A percentile compares a stretch with the other conserved stretches of the same genome.
These are phyloP conservation scores for Scomber japonicus DNA, from an alignment of 2,113 vertebrate genomes.

Conservation along the genomic window DNA sequence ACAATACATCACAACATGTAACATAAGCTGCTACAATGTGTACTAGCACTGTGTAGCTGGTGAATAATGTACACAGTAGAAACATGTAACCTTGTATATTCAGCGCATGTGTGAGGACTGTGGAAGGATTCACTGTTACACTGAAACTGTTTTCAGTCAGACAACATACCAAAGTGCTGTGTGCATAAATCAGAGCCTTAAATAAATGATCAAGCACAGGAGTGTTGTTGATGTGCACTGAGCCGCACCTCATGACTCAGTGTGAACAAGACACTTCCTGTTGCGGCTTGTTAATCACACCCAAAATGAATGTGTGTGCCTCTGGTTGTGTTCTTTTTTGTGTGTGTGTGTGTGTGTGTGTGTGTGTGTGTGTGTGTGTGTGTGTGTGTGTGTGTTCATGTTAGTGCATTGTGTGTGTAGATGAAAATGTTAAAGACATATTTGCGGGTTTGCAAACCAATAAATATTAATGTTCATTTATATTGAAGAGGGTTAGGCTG, in stretches of 20 bases:
- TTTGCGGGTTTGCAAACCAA: not conserved
- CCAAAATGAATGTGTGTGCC: not conserved
- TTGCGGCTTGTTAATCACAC: conserved; percentile 10
- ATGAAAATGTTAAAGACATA: not conserved
- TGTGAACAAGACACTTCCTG: not conserved
- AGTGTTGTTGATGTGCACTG: not conserved
- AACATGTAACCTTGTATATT: too few relatives aligned
- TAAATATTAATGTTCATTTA: not conserved
- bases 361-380: not conserved
- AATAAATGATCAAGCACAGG: not conserved
- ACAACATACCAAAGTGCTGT: not conserved
- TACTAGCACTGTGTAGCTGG: too few relatives aligned
- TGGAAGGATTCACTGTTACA: not conserved
- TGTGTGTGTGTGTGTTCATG: not conserved
- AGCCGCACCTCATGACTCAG: conserved; percentile 42
- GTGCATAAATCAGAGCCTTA: not conserved
- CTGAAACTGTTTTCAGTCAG: not conserved
- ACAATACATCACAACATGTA: too few relatives aligned
- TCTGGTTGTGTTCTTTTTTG: not conserved
- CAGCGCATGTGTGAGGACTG: not conserved
- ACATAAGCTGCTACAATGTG: too few relatives aligned
- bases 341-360: not conserved
- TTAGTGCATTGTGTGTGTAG: too few relatives aligned
- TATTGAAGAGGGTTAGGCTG: not conserved
- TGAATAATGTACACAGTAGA: too few relatives aligned